Evolutionary conservation across 1,140 invertebrate species (phyloP).

Genomic region (Choristoneura fumiferana): DNA sequence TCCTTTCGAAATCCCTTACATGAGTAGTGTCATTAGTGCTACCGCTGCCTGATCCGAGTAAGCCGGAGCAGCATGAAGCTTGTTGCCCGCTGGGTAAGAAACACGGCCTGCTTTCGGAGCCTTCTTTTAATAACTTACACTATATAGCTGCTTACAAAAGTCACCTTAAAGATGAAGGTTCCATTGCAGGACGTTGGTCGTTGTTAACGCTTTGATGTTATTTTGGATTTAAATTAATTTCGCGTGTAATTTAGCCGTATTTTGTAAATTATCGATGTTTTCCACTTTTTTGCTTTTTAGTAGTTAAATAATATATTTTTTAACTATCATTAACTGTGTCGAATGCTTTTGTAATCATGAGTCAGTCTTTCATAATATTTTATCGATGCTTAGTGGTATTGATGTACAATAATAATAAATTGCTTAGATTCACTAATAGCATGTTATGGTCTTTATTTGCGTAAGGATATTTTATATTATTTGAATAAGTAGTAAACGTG

Average conservation of each 20-base stretch:
- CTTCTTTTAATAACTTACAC: conserved; percentile 29
- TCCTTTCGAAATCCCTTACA: conserved; percentile 56
- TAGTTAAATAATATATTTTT: conserved; percentile 23
- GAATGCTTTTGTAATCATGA: conserved; percentile 25
- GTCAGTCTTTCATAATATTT: background rate
- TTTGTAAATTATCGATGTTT: conserved; percentile 21
- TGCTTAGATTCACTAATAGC: conserved; percentile 33
- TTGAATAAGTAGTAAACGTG: conserved; percentile 39
- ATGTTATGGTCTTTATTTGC: conserved; percentile 44
- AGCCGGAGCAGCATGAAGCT: conserved; percentile 92
- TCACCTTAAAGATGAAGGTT: background rate
- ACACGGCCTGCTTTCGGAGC: conserved; percentile 44
- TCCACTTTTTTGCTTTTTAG: conserved; percentile 38
- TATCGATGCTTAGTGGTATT: conserved; percentile 21
- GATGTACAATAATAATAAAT: conserved; percentile 28
- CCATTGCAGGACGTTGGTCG: conserved; percentile 7
- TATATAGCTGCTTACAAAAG: background rate
- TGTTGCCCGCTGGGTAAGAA: conserved; percentile 90
- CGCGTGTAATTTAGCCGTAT: conserved; percentile 8
- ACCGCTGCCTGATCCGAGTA: conserved; percentile 89
- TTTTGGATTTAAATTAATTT: background rate
- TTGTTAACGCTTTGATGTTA: conserved; percentile 8
- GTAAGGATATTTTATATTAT: conserved; percentile 38
- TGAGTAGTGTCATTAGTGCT: conserved; percentile 85
- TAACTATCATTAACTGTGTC: conserved; percentile 33